Base-by-base conservation (phyloP, 2,113 vertebrate genomes). In the Aramus guarauna region DNA sequence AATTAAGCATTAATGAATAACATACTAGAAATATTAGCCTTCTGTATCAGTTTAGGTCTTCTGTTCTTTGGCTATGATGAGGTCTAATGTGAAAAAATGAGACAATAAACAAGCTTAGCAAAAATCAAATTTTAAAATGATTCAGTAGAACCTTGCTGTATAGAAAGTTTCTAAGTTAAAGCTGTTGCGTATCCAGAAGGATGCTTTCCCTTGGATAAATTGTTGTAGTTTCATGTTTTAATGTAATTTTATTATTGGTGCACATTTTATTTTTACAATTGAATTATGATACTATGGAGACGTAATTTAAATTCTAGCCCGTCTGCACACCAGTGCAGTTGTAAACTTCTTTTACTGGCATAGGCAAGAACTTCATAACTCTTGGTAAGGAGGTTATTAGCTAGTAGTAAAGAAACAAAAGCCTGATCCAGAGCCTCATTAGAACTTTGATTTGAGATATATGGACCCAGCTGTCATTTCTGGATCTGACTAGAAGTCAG, bases 1-100 rank as follows among this genome's bases (percentile, higher is more conserved):
- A 96, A 96, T 66, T 93, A 88, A 72, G 32, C 88, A 74, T 90
- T 91, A 96, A 96, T 88, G 63, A 95, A 79, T 92, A 90, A 95
- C 84, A 27, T 82, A n/a, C 81, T 72, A 45, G 87, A 81, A 86
- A 68, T 85, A 79, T 90, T 81, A 84, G 78, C 76, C 74, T 95
- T 96, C 84, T 92, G 12, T 93, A 81, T 94, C 90, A 76, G 90
- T 96, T 97, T 96, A 74, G 78, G 87, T 84, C 78, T 91, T 81
- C 55, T 88, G 37, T 62, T 88, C 36, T 82, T 83, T 59, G 79
- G 30, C 76, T 41, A 9, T 56, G 55, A 85, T 75, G 36, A 93
- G 27, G 53, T 32, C 43, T 90, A 86, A 92, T 5, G 10, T 52
- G 91, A 86, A 96, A 86, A 88, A 90, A 92, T 50, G 78, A 83